Base-by-base conservation (phyloP, 2,113 vertebrate genomes). In the Thalassoma bifasciatum region DNA sequence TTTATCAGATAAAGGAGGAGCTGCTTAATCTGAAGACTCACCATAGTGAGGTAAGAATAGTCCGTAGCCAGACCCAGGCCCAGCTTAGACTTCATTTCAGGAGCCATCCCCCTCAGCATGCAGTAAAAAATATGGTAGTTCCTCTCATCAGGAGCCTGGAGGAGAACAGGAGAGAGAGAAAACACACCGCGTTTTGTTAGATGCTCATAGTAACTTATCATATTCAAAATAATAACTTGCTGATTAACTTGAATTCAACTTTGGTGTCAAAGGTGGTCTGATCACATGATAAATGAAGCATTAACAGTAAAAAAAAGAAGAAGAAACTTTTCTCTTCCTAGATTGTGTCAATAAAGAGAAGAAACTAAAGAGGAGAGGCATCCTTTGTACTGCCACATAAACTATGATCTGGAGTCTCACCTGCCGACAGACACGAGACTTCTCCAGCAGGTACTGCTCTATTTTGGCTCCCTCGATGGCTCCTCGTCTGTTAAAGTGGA, bases 71-170 rank as follows among this genome's bases (percentile, higher is more conserved):
- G 94, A 23, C 96, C 95, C 67, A 99, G 94, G 19, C 96, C 96
- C 75, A 99, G 92, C 64, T 96, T 96, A 77, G 92, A 95, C 85
- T 98, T 99, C 93, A 98, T 96, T 37, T 98, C 97, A 6, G 91
- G 51, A 0, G 93, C 90, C 98, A 99, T 99, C 34, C 98, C 98
- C 81, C 93, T 96, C 90, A 99, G 85, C 95, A 99, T 97, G 76
- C 98, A 99, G 88, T 99, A 99, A 88, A 99, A 99, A 8, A 99
- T 92, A 0, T 99, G 98, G 78, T 99, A 99, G 82, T 99, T 99
- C 88, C 98, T 95, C 91, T 99, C 98, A 0, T 99, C 97, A 0
- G 89, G 92, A 53, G 96, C 96, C 98, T 99, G 88, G 5, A 63
- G 40, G 37, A n/a, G 9, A 30, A 17, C 14, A 46, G 5, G 26